Evolutionary conservation across 23 tunicate genomes (phyloP), one percentile per base, ranked within the genome.

Genomic region (Trididemnum miniatum): DNA sequence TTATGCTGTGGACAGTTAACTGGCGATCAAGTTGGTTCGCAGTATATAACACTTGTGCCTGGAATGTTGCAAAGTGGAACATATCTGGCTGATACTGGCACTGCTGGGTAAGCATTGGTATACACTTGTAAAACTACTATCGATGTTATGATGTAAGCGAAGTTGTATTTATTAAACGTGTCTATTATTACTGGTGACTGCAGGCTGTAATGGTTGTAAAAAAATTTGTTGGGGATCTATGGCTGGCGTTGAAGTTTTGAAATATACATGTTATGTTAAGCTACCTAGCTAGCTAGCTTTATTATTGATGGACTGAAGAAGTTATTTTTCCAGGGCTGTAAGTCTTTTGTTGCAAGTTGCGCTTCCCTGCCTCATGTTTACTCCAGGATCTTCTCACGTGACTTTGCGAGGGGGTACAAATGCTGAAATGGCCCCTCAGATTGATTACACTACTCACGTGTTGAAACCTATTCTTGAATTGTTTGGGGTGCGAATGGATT

Each of bases 371-470:
- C 87, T 86, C 29, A 86, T 91, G 88, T 91, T 91, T 57, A 91
- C 91, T 24, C 91, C 97, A 20, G 91, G 91, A 1, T 57, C 86
- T 5, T 86, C 97, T 60, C 97, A 91, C 57, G 57, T 91, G 15
- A 86, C 91, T 7, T 80, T 91, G 77, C 80, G 91, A 1, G 97
- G 97, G 0, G 97, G 97, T 28, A 91, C 97, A 38, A 91, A 91
- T 71, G 97, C 91, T 0, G 97, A 91, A 59, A 86, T 86, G 88
- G 90, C 97, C 1, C 97, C 97, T 2, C 97, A 86, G 34, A 82
- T 91, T 28, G 97, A 91, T 60, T 91, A 91, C 72, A 91, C 90
- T 30, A 91, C 87, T 33, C 57, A 82, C 38, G 91, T 91, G 24
- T 77, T 91, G 1, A 86, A 82, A 40, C 97, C 97, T 35, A 69